Evolutionary conservation across 2,888 invertebrate species (phyloP), one percentile per base, ranked within the genome.

Genomic region (Tipula vernalis): DNA sequence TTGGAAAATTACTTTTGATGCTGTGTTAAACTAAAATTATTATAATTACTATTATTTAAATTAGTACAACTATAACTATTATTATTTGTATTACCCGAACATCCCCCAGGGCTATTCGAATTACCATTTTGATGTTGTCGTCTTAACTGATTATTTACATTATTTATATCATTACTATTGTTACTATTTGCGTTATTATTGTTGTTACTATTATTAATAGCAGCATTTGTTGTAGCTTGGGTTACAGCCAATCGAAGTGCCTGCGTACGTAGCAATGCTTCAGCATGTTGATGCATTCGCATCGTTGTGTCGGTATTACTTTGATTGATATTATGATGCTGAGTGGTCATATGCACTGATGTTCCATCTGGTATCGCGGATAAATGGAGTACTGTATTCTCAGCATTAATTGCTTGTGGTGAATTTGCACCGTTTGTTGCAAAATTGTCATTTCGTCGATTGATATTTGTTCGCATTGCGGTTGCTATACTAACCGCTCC

Each of bases 231-330:
- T 0, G 94, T 93, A 0, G 95, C 95, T 89, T 96, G 95, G 8
- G 94, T 94, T 88, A 97, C 97, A 47, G 97, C 97, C 87, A 97
- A 91, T 89, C 97, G 93, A 51, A 97, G 92, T 5, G 97, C 97
- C 90, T 97, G 97, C 89, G 96, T 96, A 90, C 97, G 93, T 36
- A 97, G 92, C 86, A 97, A 92, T 0, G 96, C 96, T 91, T 96
- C 96, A 0, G 96, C 96, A 89, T 96, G 96, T 89, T 96, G 96
- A 89, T 96, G 96, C 92, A 96, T 95, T 88, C 95, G 92, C 83
- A 95, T 90, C 0, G 95, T 93, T 36, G 94, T 89, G 87, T 91
- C 91, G 0, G 91, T 90, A 42, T 90, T 89, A 84, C 89, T 89
- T 83, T 89, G 89, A 71, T 88, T 89, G 88, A 90, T 93, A 88